Conservation (phyloP, 2,113 vertebrate genomes). For the Pao palembangensis region DNA sequence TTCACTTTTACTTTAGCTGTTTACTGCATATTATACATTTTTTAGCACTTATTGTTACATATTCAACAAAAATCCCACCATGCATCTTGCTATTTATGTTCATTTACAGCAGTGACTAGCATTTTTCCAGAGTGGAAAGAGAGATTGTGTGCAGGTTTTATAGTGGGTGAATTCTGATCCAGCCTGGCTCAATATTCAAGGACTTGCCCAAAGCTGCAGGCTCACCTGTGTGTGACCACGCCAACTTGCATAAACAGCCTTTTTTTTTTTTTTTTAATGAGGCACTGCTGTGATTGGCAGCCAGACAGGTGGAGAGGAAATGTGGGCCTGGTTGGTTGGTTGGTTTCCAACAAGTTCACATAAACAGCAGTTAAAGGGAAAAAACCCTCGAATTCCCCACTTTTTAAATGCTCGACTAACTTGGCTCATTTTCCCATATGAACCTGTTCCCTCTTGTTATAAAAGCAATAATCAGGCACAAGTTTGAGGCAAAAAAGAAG, state of each 20-base stretch:
- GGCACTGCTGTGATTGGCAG: constrained; percentile 25
- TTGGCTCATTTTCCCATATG: constrained; percentile 16
- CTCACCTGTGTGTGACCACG: constrained; percentile 44
- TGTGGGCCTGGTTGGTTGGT: constrained; percentile 33
- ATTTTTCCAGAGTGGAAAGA: too few relatives aligned
- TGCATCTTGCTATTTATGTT: too few relatives aligned
- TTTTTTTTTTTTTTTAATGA: constrained; percentile 23
- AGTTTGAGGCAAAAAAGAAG: not conserved
- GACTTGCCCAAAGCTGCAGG: constrained; percentile 1
- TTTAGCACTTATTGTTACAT: too few relatives aligned
- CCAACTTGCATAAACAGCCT: constrained; percentile 19
- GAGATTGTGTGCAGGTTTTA: too few relatives aligned
- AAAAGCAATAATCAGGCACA: constrained; percentile 11
- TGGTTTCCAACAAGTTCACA: constrained; percentile 20
- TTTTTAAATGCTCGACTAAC: not conserved
- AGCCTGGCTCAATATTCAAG: constrained; percentile 9
- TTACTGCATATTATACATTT: too few relatives aligned
- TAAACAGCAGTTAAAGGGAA: constrained; percentile 8
- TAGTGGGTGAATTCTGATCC: not conserved
- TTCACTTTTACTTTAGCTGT: too few relatives aligned
- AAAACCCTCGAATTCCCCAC: constrained; percentile 11
- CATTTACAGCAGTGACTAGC: too few relatives aligned
- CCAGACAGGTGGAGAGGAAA: constrained; percentile 16
- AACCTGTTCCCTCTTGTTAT: constrained; percentile 21
- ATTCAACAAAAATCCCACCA: too few relatives aligned